phyloP scores from a whole-genome alignment of 2,888 invertebrate species.

The Patella ulyssiponensis region DNA sequence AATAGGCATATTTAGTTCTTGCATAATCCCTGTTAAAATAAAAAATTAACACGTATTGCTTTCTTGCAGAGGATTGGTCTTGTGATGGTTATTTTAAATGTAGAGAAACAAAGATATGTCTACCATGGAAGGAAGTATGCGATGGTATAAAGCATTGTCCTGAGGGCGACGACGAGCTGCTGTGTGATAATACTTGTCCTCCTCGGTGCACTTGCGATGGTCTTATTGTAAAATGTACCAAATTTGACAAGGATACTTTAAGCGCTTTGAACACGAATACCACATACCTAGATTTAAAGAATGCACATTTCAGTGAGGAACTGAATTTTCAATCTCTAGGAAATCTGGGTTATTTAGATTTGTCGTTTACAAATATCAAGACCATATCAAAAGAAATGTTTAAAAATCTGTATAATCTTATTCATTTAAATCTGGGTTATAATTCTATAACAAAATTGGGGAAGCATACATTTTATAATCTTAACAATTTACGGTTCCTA shows the following conservation, averaged over 20 bases:
- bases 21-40: too few species aligned
- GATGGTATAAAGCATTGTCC: conserved; percentile 19
- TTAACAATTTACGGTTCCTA: conserved; percentile 10
- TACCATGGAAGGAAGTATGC: conserved; percentile 21
- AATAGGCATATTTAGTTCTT: too few species aligned
- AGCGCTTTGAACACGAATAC: conserved; percentile 3
- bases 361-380: background rate
- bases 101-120: conserved; percentile 7
- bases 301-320: background rate
- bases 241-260: background rate
- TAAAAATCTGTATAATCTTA: conserved; percentile 4
- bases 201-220: conserved; percentile 3
- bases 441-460: conserved; percentile 9
- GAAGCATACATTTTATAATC: conserved; percentile 5
- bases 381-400: conserved; percentile 6
- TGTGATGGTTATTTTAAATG: conserved; percentile 16
- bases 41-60: too few species aligned
- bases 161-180: conserved; percentile 20
- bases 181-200: conserved; percentile 13
- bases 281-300: conserved; percentile 4
- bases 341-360: conserved; percentile 13
- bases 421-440: conserved; percentile 10
- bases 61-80: too few species aligned
- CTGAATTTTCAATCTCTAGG: background rate
- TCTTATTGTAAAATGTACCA: background rate